Evolutionary conservation across 2,113 vertebrate genomes (phyloP).

Genomic region (Microtus pennsylvanicus): DNA sequence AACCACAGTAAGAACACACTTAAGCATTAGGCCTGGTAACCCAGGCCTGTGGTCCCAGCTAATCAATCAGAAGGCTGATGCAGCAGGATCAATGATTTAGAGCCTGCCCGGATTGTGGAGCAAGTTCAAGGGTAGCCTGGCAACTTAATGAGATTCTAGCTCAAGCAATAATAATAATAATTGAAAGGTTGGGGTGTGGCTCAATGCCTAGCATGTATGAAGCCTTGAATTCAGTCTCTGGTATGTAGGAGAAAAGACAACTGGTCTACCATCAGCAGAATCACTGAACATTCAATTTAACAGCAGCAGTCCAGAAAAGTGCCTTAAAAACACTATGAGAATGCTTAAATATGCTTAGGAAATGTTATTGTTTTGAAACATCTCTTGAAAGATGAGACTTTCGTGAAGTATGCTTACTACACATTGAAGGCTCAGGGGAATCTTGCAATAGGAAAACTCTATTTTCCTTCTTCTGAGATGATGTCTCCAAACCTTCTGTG

Average conservation of each 20-base stretch:
- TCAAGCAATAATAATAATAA: not conserved
- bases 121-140: not conserved
- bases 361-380: not conserved
- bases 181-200: not conserved
- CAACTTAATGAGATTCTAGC: not conserved
- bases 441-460: not conserved
- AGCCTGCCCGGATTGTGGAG: not conserved
- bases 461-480: conserved; percentile 1
- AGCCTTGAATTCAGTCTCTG: not conserved
- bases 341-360: conserved; percentile 6
- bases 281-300: not conserved
- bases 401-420: not conserved
- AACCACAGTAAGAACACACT: not conserved
- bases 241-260: not conserved
- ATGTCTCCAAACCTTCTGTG: not conserved
- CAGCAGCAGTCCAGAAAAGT: not conserved
- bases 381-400: not conserved
- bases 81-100: not conserved
- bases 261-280: not conserved
- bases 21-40: not conserved
- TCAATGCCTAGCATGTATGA: not conserved
- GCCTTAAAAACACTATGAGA: not conserved
- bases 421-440: not conserved
- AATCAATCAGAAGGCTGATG: not conserved
- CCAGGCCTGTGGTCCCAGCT: not conserved